Base-by-base conservation (phyloP, 1,140 invertebrate species). In the Drosophila serrata region DNA sequence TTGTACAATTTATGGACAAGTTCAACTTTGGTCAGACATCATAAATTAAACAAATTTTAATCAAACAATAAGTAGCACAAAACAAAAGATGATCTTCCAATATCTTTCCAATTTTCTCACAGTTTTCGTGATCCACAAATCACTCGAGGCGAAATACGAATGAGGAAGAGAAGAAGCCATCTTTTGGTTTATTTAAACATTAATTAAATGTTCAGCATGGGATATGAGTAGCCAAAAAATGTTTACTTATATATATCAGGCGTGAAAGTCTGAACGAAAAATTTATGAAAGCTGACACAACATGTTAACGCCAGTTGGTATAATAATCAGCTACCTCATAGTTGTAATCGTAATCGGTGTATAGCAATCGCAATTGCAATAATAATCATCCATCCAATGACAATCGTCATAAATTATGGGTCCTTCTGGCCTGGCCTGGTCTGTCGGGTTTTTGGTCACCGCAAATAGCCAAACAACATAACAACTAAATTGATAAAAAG, bases 401-500 rank as follows among this genome's bases (percentile, higher is more conserved):
- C 84, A 84, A 46, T 90, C 76, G 85, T 88, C 77, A 84, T 88
- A 84, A 88, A 84, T 88, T 88, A 88, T 88, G 73, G 49, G 46
- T 65, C 61, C 63, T 81, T 64, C 60, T 76, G 70, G 46, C 12
- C n/a, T n/a, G n/a, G n/a, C n/a, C 17, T 6, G 37, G 17, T 17
- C 58, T 53, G 42, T 31, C 31, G 59, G 60, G 45, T 27, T 48
- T n/a, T 48, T 72, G 64, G 68, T 70, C 35, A 68, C 40, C 64
- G 33, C 64, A 43, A 76, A 87, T 68, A 75, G 65, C 75, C 69
- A 61, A 78, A 73, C 67, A 59, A 79, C 76, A 80, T 77, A 77
- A 77, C 74, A 77, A 69, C 57, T 78, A 70, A 88, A 87, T 84
- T 88, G 85, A 88, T 88, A 90, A 81, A 90, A 90, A 79, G 67